Conservation (phyloP, 2,888 invertebrate genomes). For the Ernsta delagoae region DNA sequence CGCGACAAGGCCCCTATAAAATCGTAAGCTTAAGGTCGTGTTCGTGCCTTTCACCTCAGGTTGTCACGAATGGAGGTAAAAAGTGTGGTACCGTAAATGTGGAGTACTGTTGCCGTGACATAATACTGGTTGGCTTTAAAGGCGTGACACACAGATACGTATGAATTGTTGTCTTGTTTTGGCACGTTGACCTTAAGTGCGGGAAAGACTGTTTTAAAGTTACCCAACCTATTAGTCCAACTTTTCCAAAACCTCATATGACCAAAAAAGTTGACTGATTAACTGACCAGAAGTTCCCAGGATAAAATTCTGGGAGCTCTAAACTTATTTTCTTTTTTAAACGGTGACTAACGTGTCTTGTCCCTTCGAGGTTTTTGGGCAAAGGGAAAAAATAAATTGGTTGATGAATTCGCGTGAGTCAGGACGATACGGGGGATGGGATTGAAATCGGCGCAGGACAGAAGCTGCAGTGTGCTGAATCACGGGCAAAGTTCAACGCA, state of each 20-base stretch:
- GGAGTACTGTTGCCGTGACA: conserved; percentile 26
- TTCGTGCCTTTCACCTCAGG: conserved; percentile 28
- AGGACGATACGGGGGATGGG: neutral
- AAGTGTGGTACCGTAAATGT: conserved; percentile 19
- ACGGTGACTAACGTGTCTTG: neutral
- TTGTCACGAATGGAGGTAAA: conserved; percentile 21
- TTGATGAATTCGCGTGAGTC: conserved; percentile 10
- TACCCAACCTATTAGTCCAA: neutral
- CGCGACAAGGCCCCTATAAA: conserved; percentile 24
- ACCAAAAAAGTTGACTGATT: neutral
- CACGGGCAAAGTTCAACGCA: conserved; percentile 46
- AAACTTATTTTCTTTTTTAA: neutral
- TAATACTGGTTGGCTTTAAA: conserved; percentile 27
- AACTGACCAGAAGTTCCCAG: neutral
- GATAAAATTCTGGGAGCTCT: neutral
- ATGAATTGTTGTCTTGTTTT: conserved; percentile 1
- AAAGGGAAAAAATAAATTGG: neutral
- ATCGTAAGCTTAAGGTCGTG: conserved; percentile 33
- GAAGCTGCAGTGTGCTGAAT: conserved; percentile 22
- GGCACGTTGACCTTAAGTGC: neutral
- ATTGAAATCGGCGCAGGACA: conserved; percentile 20
- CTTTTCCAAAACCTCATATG: neutral
- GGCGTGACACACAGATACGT: conserved; percentile 13
- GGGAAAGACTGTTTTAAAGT: neutral
- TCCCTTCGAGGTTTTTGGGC: neutral